Evolutionary conservation across 2,888 invertebrate species (phyloP).

Genomic region (Megaustenia siamemsis): DNA sequence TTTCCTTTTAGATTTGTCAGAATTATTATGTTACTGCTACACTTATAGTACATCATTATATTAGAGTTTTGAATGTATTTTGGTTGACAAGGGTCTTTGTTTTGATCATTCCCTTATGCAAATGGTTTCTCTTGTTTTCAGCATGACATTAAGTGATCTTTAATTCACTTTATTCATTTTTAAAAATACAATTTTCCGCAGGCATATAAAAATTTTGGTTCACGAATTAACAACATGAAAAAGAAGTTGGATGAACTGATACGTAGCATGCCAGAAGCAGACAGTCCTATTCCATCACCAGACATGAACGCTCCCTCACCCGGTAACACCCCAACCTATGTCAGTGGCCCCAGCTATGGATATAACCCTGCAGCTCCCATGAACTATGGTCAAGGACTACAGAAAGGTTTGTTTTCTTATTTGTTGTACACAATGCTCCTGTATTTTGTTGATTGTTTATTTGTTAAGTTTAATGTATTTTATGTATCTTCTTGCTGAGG

Average conservation of each 20-base stretch:
- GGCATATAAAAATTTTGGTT: constrained; percentile 97
- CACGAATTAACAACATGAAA: constrained; percentile 90
- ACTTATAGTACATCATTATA: too few relatives aligned
- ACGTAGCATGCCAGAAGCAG: constrained; percentile 84
- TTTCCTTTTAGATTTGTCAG: too few relatives aligned
- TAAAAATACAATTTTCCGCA: constrained; percentile 77
- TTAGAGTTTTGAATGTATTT: too few relatives aligned
- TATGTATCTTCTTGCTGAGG: too few relatives aligned
- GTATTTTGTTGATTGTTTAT: neutral
- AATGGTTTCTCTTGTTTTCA: too few relatives aligned
- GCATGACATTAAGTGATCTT: neutral
- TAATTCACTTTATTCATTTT: neutral
- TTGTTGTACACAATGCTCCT: neutral
- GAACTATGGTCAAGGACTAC: constrained; percentile 42
- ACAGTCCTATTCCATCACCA: constrained; percentile 84
- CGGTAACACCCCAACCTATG: constrained; percentile 82
- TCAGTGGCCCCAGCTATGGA: constrained; percentile 35
- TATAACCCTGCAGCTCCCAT: constrained; percentile 42
- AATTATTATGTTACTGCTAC: too few relatives aligned
- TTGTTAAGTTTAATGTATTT: too few relatives aligned
- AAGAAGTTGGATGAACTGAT: constrained; percentile 91
- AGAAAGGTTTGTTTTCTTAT: constrained; percentile 29
- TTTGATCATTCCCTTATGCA: too few relatives aligned
- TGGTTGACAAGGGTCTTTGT: too few relatives aligned
- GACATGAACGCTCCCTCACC: constrained; percentile 88